Base-by-base conservation (phyloP, 2,888 invertebrate genomes). In the Notodonta dromedarius region DNA sequence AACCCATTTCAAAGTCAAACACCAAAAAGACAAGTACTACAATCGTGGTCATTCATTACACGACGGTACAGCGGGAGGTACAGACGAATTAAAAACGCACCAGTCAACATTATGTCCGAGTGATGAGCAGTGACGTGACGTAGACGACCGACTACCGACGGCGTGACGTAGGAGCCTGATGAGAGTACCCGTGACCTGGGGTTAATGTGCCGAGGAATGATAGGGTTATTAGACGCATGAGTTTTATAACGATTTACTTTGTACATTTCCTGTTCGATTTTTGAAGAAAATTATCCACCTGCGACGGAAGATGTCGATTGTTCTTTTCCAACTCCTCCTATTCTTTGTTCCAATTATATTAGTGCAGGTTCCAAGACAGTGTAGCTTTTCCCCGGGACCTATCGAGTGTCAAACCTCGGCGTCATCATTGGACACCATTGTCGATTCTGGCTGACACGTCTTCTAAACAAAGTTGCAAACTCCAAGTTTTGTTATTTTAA, bases 101-200 rank as follows among this genome's bases (percentile, higher is more conserved):
- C 83, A 85, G 83, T 86, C 87, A 87, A 85, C 86, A 86, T 89
- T 87, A 89, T 86, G 90, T 90, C 90, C 65, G 82, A 70, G 72
- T 84, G 80, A 86, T 88, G 88, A 87, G 74, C 79, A 81, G 85
- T 91, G 79, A 80, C 82, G 73, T 78, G 83, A 85, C 86, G 85
- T 79, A 83, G 77, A 64, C 70, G 79, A 74, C 77, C 73, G 85
- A 89, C 91, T 91, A 89, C 91, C 82, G 88, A 82, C 86, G 77
- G 79, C 71, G 61, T 80, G 77, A 78, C 73, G 62, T 70, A 73
- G 66, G 63, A 75, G 71, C 75, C 72, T 64, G 73, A 72, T 66
- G 73, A 73, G 70, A 76, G 65, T 58, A 69, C 69, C 76, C 66
- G 63, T 78, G 77, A 79, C 84, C 85, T 73, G 66, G 69, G 85